Evolutionary conservation across 1,140 invertebrate genomes (phyloP), one percentile per base, ranked within the genome.

Genomic region (Papilio xuthus): DNA sequence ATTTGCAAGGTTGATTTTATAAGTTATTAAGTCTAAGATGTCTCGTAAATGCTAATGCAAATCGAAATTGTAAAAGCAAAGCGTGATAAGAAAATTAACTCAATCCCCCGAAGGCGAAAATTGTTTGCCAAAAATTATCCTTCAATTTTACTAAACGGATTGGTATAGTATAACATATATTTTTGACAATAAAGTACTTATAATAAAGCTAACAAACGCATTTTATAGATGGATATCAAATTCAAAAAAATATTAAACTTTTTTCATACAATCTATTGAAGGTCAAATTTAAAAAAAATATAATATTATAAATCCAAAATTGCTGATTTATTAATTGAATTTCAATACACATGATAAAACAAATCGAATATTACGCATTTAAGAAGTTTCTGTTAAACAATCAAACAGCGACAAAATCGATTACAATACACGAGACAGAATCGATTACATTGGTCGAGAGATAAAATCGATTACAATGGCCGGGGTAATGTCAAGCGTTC

Each of bases 401-500:
- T 82, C 75, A 78, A 79, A n/a, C 7, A 37, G 74, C 53, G 42
- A 42, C 80, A 73, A 63, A 82, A 82, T 80, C 79, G 79, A 82
- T 82, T 78, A 77, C 79, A 80, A 80, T 82, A 76, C 71, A 71
- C 75, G 70, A 74, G 41, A 63, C 60, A 79, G 26, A 47, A 73
- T 60, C 78, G 73, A 41, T 75, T 60, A 78, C 71, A 69, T n/a
- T 67, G 78, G 71, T 78, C 77, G 78, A 79, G 78, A 42, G 53
- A 69, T 78, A 77, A 50, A 82, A 82, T 82, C 79, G 79, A 82
- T 82, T 78, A 77, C 79, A 80, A 80, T 82, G 74, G 44, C 56
- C 76, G 60, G 69, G 37, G 71, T 23, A 73, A 47, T 23, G 71
- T 50, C 41, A n/a, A 42, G 42, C 71, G 71, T 42, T 73, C 41